These are phyloP conservation scores for Hymenochirus boettgeri DNA, from an alignment of 2,113 vertebrate genomes.

Conservation along the genomic window DNA sequence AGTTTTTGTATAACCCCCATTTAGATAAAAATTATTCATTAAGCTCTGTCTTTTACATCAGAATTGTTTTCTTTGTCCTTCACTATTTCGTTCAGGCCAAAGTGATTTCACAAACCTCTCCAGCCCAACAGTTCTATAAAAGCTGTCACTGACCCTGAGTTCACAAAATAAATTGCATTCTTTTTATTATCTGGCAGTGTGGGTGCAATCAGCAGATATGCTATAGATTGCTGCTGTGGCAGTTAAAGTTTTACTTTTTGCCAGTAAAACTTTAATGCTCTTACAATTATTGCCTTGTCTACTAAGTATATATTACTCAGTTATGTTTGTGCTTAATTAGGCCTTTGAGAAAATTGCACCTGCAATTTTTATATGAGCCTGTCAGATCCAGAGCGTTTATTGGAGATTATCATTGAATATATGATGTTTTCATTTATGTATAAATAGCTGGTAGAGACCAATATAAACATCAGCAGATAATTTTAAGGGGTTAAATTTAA, in stretches of 20 bases:
- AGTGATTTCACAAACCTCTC: conserved; percentile 5
- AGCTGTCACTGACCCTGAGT: background rate
- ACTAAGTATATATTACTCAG: background rate
- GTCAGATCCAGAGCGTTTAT: background rate
- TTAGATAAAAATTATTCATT: too few species aligned
- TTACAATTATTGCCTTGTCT: background rate
- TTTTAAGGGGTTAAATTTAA: background rate
- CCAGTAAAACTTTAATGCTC: background rate
- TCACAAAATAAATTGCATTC: conserved; percentile 15
- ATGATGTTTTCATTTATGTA: background rate
- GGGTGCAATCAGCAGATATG: background rate
- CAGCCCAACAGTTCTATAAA: background rate
- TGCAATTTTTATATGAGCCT: background rate
- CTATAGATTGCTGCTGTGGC: background rate
- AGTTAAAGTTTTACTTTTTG: conserved; percentile 1
- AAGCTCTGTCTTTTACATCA: background rate
- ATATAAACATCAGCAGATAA: too few species aligned
- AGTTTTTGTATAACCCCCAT: too few species aligned
- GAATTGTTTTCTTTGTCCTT: background rate
- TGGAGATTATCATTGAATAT: background rate
- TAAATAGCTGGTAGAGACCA: background rate
- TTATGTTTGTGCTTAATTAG: background rate
- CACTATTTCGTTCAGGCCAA: background rate
- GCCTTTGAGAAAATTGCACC: background rate
- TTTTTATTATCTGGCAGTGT: background rate